Evolutionary conservation across 1,140 invertebrate genomes (phyloP).

Genomic region (Megathymus violae): DNA sequence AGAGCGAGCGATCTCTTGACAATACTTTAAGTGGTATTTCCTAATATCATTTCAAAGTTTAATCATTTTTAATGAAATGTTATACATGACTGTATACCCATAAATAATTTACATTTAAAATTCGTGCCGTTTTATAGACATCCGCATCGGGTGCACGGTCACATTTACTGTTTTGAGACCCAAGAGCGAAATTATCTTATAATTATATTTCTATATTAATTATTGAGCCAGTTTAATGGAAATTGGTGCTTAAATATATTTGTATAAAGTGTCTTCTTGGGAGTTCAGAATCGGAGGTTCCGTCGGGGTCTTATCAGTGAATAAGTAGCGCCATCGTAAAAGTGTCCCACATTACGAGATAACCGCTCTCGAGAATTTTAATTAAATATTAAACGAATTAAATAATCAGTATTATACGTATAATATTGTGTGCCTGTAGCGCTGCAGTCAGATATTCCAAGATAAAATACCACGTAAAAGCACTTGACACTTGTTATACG

Average conservation of each 20-base stretch:
- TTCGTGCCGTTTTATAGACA: conserved; percentile 71
- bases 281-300: conserved; percentile 51
- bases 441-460: conserved; percentile 56
- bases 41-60: conserved; percentile 79
- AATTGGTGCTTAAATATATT: conserved; percentile 68
- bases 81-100: conserved; percentile 49
- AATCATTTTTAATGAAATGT: conserved; percentile 51
- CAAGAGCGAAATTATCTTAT: conserved; percentile 78
- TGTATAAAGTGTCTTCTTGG: conserved; percentile 73
- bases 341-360: conserved; percentile 82
- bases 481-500: conserved; percentile 61
- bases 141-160: conserved; percentile 60
- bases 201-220: conserved; percentile 81
- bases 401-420: conserved; percentile 83
- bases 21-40: conserved; percentile 76
- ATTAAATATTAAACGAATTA: conserved; percentile 83
- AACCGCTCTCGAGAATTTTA: conserved; percentile 81
- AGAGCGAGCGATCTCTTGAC: conserved; percentile 46
- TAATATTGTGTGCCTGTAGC: conserved; percentile 76
- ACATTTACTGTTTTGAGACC: conserved; percentile 73
- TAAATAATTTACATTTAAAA: conserved; percentile 60
- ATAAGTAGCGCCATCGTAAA: conserved; percentile 80
- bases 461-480: conserved; percentile 66
- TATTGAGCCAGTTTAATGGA: conserved; percentile 63
- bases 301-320: conserved; percentile 70